Conservation (phyloP, 2,113 vertebrate genomes). For the Odontophorus gujanensis region DNA sequence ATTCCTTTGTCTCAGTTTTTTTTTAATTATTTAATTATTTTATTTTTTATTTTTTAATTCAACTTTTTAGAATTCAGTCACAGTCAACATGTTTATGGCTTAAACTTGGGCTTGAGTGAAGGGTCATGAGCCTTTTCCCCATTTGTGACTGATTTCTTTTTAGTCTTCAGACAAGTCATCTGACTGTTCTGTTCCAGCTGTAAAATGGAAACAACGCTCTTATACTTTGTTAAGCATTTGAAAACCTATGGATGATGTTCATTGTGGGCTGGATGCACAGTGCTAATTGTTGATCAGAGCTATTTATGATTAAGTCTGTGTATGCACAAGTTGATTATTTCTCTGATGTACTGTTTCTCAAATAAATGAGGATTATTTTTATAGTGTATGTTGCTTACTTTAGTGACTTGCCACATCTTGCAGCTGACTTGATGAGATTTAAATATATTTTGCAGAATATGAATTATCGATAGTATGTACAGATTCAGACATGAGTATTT, state of each 20-base stretch:
- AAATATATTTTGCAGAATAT: background rate
- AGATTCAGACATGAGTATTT: background rate
- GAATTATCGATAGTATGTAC: background rate
- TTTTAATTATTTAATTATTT: background rate
- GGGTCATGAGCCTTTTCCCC: background rate
- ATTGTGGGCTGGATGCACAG: background rate
- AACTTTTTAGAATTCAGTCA: background rate
- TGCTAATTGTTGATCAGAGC: background rate
- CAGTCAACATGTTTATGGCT: background rate
- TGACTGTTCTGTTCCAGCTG: background rate
- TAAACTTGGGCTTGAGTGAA: background rate
- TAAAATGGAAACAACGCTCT: background rate
- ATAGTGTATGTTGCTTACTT: background rate
- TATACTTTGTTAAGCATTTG: conserved; percentile 13
- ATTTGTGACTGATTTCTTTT: background rate
- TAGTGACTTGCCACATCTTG: background rate
- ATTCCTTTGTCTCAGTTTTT: background rate
- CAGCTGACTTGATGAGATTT: background rate
- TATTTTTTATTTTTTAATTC: background rate
- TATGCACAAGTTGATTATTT: background rate
- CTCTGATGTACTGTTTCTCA: conserved; percentile 21
- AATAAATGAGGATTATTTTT: conserved; percentile 57
- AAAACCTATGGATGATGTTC: background rate
- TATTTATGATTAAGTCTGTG: background rate
- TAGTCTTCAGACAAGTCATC: background rate